Percentiles rank a stretch among this genome's conserved stretches.
These are phyloP conservation scores for Nettapus auritus DNA, from an alignment of 2,113 vertebrate species.

Conservation along the genomic window DNA sequence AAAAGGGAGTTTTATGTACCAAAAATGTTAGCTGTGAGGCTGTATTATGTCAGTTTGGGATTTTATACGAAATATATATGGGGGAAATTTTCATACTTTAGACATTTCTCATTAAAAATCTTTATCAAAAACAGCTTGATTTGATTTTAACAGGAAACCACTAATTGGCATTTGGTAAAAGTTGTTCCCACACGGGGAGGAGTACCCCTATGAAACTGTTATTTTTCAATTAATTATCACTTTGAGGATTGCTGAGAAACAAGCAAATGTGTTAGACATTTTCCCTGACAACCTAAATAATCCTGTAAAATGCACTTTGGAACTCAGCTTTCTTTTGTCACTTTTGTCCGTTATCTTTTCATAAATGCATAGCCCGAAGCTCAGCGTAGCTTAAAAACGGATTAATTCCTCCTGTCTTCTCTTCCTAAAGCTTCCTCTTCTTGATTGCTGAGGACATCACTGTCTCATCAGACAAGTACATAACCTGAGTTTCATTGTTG, in stretches of 20 bases:
- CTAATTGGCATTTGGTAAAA: constrained; percentile 69
- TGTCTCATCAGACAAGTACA: not conserved
- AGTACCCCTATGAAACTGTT: constrained; percentile 69
- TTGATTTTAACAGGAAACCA: constrained; percentile 63
- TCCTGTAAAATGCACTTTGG: constrained; percentile 50
- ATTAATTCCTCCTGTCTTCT: not conserved
- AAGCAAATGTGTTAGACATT: constrained; percentile 68
- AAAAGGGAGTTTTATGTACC: constrained; percentile 1
- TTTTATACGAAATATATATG: constrained; percentile 34
- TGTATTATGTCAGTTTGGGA: constrained; percentile 7
- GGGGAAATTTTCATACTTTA: constrained; percentile 21
- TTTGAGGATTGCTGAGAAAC: constrained; percentile 68
- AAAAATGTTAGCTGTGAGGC: constrained; percentile 18
- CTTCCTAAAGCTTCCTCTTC: not conserved
- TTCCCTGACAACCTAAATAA: constrained; percentile 62
- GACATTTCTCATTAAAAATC: constrained; percentile 69
- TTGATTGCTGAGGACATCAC: not conserved
- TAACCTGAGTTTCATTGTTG: not conserved
- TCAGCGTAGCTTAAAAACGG: not conserved
- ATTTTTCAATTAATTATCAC: constrained; percentile 74
- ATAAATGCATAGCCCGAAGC: not conserved
- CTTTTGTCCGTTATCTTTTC: not conserved
- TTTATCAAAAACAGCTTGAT: constrained; percentile 63
- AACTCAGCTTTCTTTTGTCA: constrained; percentile 39
- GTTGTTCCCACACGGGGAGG: constrained; percentile 60